Conservation (phyloP, 2,113 vertebrate genomes). For the Actenoides hombroni region DNA sequence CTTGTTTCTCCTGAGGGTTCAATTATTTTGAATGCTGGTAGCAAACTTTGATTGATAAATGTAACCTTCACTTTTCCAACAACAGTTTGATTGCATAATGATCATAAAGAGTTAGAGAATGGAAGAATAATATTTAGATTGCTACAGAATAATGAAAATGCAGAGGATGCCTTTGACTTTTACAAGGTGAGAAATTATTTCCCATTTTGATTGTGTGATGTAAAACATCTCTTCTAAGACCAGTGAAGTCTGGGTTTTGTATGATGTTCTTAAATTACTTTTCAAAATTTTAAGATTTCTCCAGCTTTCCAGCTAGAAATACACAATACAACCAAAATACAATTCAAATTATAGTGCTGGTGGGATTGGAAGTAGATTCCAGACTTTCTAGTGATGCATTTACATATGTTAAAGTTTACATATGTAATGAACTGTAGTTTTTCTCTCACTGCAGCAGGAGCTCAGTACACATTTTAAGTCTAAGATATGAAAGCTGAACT, state of each 20-base stretch:
- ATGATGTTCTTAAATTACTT: constrained; percentile 38
- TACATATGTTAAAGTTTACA: background rate
- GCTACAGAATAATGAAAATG: constrained; percentile 73
- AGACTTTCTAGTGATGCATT: background rate
- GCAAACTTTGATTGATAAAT: constrained; percentile 76
- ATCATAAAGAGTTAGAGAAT: constrained; percentile 72
- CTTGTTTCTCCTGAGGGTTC: constrained; percentile 70
- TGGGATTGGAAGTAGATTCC: constrained; percentile 86
- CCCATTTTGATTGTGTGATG: constrained; percentile 49
- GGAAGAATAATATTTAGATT: constrained; percentile 75
- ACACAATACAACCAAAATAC: background rate
- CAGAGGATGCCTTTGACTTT: constrained; percentile 67
- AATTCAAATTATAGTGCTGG: background rate
- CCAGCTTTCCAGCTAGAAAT: constrained; percentile 11
- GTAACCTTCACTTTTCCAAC: constrained; percentile 66
- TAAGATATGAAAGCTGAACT: no score
- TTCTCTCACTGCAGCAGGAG: background rate
- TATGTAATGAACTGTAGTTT: background rate
- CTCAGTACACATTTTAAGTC: no score
- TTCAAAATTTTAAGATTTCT: constrained; percentile 12
- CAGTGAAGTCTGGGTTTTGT: background rate
- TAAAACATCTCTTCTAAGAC: constrained; percentile 44
- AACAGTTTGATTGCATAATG: constrained; percentile 67
- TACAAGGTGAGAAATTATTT: constrained; percentile 69
- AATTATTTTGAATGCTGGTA: constrained; percentile 72